Conservation (phyloP, 2,113 vertebrate species). For the Dendropsophus ebraccatus region DNA sequence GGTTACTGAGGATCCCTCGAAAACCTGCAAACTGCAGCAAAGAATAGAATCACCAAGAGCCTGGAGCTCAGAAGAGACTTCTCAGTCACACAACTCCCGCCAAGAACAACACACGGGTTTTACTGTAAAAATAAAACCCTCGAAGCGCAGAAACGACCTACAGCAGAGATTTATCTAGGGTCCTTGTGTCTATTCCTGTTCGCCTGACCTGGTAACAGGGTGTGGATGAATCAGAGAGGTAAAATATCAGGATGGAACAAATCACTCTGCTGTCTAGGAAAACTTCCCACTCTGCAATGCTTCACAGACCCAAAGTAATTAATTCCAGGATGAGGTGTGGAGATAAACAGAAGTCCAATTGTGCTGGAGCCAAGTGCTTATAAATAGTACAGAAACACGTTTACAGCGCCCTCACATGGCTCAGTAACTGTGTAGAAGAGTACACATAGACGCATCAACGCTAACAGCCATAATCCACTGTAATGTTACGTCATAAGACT, state of each 20-base stretch:
- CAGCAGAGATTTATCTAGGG: slow-evolving; percentile 35
- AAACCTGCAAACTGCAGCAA: slow-evolving; percentile 47
- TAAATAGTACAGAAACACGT: not conserved
- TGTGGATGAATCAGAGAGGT: slow-evolving; percentile 18
- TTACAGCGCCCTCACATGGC: slow-evolving; percentile 21
- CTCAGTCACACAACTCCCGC: slow-evolving; percentile 63
- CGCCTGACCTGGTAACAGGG: slow-evolving; percentile 39
- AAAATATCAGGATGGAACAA: slow-evolving; percentile 6
- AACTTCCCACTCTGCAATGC: slow-evolving; percentile 1
- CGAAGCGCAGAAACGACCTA: slow-evolving; percentile 54
- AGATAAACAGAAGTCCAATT: slow-evolving; percentile 21
- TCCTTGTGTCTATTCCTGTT: slow-evolving; percentile 34
- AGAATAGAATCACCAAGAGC: slow-evolving; percentile 18
- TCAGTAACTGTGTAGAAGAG: not conserved
- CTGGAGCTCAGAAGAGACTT: slow-evolving; percentile 54
- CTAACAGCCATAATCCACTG: not conserved
- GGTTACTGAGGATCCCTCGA: not conserved
- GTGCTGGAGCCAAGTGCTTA: not conserved
- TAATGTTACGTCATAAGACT: not conserved
- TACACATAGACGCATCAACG: not conserved
- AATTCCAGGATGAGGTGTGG: slow-evolving; percentile 17
- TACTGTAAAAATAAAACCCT: slow-evolving; percentile 68
- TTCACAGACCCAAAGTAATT: slow-evolving; percentile 7
- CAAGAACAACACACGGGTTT: slow-evolving; percentile 67
- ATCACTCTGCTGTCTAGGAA: slow-evolving; percentile 42